Conservation (phyloP, 92 coral and sea anemone species). For the Epizoanthus ramosus region DNA sequence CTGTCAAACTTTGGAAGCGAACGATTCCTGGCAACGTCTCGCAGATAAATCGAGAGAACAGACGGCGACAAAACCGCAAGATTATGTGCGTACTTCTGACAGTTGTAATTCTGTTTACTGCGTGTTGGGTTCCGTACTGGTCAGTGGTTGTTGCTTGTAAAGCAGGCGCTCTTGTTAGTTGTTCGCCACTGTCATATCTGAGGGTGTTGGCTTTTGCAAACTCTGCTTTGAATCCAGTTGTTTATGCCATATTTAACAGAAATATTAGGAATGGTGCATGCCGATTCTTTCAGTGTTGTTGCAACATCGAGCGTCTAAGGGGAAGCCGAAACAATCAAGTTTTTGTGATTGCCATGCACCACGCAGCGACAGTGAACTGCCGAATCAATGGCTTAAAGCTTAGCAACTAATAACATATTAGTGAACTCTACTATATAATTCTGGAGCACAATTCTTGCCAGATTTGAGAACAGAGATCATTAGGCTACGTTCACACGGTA, state of each 20-base stretch:
- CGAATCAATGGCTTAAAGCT: background rate
- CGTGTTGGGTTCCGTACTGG: slow-evolving; percentile 75
- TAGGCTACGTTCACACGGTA: no score
- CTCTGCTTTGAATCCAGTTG: slow-evolving; percentile 36
- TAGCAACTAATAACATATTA: background rate
- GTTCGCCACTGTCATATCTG: background rate
- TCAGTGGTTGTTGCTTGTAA: slow-evolving; percentile 32
- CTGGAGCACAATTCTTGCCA: no score
- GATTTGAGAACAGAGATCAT: no score
- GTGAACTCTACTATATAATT: no score
- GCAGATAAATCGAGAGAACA: slow-evolving; percentile 52
- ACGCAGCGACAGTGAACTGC: background rate
- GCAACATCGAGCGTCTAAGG: background rate
- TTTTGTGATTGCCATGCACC: background rate
- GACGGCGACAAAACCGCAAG: slow-evolving; percentile 61
- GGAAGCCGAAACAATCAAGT: background rate
- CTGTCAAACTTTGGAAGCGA: slow-evolving; percentile 59
- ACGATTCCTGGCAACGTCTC: slow-evolving; percentile 59
- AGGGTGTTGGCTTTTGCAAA: slow-evolving; percentile 36
- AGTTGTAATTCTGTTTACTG: slow-evolving; percentile 53
- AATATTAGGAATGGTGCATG: background rate
- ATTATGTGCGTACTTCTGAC: slow-evolving; percentile 59
- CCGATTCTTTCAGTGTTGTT: background rate
- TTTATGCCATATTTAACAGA: slow-evolving; percentile 16
- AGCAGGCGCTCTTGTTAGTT: slow-evolving; percentile 10